Evolutionary conservation across 2,888 invertebrate genomes (phyloP).

Genomic region (Octodonta nipae): DNA sequence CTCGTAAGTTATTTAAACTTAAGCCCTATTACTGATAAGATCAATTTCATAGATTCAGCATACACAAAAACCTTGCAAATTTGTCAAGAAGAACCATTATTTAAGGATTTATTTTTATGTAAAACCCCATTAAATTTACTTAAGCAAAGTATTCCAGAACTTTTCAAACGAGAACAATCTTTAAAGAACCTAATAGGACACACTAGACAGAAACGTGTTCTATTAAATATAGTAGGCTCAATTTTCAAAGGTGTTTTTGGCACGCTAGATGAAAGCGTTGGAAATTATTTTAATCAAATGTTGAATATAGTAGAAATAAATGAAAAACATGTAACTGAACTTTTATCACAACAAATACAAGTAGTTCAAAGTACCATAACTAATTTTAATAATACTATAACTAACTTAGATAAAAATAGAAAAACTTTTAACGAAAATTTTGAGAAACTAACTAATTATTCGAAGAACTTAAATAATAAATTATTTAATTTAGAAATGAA

Average conservation of each 20-base stretch:
- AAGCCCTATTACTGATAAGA: conserved; percentile 5
- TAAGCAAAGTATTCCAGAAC: neutral
- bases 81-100: conserved; percentile 2
- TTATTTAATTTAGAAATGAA: conserved; percentile 10
- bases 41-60: conserved; percentile 6
- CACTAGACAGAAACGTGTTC: conserved; percentile 3
- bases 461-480: conserved; percentile 2
- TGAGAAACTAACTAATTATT: conserved; percentile 5
- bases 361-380: conserved; percentile 10
- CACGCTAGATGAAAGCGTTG: conserved; percentile 12
- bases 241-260: conserved; percentile 11
- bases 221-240: conserved; percentile 9
- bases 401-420: conserved; percentile 9
- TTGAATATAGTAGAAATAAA: conserved; percentile 8
- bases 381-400: conserved; percentile 12
- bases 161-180: conserved; percentile 3
- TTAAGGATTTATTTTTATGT: conserved; percentile 4
- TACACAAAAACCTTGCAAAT: conserved; percentile 5
- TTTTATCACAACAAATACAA: conserved; percentile 11
- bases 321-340: conserved; percentile 8
- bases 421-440: conserved; percentile 9
- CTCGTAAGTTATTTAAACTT: conserved; percentile 9
- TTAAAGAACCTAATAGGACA: conserved; percentile 3
- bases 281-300: conserved; percentile 10
- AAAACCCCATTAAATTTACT: conserved; percentile 4